Percentiles rank a stretch among this genome's conserved stretches.
Evolutionary conservation across 2,113 vertebrate genomes (phyloP).

Genomic region (Corythoichthys haematopterus): DNA sequence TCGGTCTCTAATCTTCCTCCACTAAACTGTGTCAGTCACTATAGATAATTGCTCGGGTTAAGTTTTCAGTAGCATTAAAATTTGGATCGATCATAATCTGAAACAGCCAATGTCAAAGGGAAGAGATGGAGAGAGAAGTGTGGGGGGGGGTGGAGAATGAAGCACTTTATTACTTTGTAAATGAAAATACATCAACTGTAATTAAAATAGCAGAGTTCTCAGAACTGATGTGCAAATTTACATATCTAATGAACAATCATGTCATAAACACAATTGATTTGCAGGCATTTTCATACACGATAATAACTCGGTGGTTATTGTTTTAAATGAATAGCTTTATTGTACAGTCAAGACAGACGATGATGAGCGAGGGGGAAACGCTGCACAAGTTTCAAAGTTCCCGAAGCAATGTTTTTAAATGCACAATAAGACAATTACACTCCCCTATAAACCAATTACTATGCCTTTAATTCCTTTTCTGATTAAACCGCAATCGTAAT

Average conservation of each 20-base stretch:
- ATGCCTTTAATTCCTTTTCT: constrained; percentile 68
- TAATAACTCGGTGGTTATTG: constrained; percentile 73
- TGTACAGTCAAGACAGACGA: constrained; percentile 36
- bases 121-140: constrained; percentile 20
- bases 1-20: constrained; percentile 57
- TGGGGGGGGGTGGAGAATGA: constrained; percentile 11
- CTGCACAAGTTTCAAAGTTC: constrained; percentile 67
- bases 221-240: constrained; percentile 67
- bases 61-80: constrained; percentile 69
- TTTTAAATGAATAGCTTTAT: constrained; percentile 70
- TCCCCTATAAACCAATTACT: constrained; percentile 69
- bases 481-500: constrained; percentile 70
- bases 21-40: constrained; percentile 57
- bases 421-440: constrained; percentile 72
- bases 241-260: constrained; percentile 70
- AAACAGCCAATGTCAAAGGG: constrained; percentile 51
- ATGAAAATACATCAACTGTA: constrained; percentile 65
- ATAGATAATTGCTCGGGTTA: constrained; percentile 53
- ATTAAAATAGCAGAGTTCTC: constrained; percentile 67
- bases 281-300: constrained; percentile 66
- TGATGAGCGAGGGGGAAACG: constrained; percentile 42
- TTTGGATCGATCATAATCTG: constrained; percentile 70
- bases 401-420: constrained; percentile 62
- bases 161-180: constrained; percentile 58
- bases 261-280: constrained; percentile 74